Evolutionary conservation across 2,113 vertebrate genomes (phyloP).

Genomic region (Dasypus novemcinctus): DNA sequence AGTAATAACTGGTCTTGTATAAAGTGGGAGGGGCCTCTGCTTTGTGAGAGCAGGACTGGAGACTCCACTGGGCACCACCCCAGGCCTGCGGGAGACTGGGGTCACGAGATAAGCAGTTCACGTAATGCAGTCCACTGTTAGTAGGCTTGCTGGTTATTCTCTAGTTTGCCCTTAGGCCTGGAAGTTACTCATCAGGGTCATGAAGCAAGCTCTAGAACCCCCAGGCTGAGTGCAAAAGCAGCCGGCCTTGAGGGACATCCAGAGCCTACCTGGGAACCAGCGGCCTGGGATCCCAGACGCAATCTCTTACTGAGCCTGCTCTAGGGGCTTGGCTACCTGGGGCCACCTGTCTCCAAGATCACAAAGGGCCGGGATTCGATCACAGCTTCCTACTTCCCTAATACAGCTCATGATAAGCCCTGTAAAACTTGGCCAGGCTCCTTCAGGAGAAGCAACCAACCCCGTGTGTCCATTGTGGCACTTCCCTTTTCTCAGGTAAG

Average conservation of each 20-base stretch:
- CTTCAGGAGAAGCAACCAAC: not conserved
- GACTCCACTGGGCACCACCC: not conserved
- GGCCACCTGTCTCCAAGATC: not conserved
- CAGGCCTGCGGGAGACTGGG: not conserved
- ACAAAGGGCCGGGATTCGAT: not conserved
- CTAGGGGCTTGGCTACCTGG: not conserved
- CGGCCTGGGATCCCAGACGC: too few species aligned
- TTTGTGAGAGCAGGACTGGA: not conserved
- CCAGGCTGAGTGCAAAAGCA: not conserved
- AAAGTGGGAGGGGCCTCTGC: not conserved
- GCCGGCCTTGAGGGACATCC: not conserved
- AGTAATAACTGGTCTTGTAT: not conserved
- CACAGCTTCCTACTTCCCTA: not conserved
- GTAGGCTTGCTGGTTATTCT: not conserved
- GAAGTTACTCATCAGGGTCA: not conserved
- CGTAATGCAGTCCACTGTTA: not conserved
- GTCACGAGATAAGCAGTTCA: not conserved
- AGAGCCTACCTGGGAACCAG: not conserved
- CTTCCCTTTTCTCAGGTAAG: not conserved
- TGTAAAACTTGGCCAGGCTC: not conserved
- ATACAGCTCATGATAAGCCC: not conserved
- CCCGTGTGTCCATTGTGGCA: not conserved
- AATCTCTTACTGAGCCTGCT: not conserved
- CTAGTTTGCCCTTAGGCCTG: not conserved
- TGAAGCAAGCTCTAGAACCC: not conserved